Base-by-base conservation (phyloP, 2,888 invertebrate species). In the Troides aeacus region DNA sequence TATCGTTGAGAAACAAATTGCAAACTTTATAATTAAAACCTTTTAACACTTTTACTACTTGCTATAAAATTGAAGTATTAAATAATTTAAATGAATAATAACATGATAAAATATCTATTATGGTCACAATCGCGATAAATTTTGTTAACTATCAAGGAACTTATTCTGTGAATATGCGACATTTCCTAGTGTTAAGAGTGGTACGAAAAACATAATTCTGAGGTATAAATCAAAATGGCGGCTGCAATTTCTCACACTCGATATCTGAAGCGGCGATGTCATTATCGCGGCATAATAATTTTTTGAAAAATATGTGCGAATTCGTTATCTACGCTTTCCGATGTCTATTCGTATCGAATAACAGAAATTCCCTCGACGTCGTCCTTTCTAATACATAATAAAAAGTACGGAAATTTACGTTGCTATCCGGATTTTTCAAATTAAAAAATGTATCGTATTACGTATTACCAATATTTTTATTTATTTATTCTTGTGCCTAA, bases 281-380 rank as follows among this genome's bases (percentile, higher is more conserved):
- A 70, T 70, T 70, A 70, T 70, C 63, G 56, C 63, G 66, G 66
- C 56, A 60, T 63, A 70, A 70, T 70, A 64, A 60, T n/a, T 66
- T 70, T 50, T 70, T 59, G 42, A 66, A 64, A 70, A 63, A 66
- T 70, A 66, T 56, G 50, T 60, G 24, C 24, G 66, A 53, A 62
- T 66, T 66, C 42, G 62, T 63, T 63, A 63, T 66, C 63, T 60
- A 53, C 58, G 23, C 7, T 15, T 58, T 70, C 50, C 50, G 68
- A 62, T 12, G 57, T 42, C 60, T 64, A 24, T 21, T 57, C 56
- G 24, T 64, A 64, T 64, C 60, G 24, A 64, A 69, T 42, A 64
- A 57, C 60, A 56, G 24, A 18, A 61, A 61, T 61, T 64, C 56
- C 23, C 24, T 61, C 8, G 17, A 56, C 42, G 42, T 17, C 21